Conservation (phyloP, 2,888 invertebrate species). For the Crossocerus cetratus region DNA sequence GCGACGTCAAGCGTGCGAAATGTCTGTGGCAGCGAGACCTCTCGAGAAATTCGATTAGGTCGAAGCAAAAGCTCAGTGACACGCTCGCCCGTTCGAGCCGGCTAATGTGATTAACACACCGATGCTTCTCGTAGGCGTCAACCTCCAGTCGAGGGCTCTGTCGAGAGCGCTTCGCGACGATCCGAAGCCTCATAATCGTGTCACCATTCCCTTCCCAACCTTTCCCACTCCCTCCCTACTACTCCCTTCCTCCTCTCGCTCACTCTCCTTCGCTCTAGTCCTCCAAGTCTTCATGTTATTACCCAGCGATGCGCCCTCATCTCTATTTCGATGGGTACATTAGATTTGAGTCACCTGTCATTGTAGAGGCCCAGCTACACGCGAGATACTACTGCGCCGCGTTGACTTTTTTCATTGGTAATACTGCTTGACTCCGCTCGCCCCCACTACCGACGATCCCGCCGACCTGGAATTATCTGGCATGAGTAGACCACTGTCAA, state of each 20-base stretch:
- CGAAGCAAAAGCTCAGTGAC: constrained; percentile 58
- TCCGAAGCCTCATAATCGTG: constrained; percentile 24
- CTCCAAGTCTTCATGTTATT: not conserved
- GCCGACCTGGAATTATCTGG: too few relatives aligned
- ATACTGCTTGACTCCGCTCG: too few relatives aligned
- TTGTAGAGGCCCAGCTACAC: too few relatives aligned
- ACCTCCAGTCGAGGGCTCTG: constrained; percentile 34
- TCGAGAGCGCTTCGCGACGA: not conserved
- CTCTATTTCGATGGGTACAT: too few relatives aligned
- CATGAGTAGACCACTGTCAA: too few relatives aligned
- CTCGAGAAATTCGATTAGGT: constrained; percentile 58
- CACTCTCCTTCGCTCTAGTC: not conserved
- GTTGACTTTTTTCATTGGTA: too few relatives aligned
- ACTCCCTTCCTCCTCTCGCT: too few relatives aligned
- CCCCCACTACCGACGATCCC: too few relatives aligned
- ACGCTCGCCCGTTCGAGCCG: constrained; percentile 44
- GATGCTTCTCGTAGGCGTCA: constrained; percentile 55
- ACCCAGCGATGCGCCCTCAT: too few relatives aligned
- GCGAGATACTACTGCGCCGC: too few relatives aligned
- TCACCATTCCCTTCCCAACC: not conserved
- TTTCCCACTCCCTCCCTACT: too few relatives aligned
- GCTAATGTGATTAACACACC: constrained; percentile 61
- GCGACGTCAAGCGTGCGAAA: constrained; percentile 13
- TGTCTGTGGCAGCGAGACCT: constrained; percentile 35
- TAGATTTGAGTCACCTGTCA: too few relatives aligned